phyloP scores from a whole-genome alignment of 1,140 invertebrate genomes.

The Zaprionus vittiger region DNA sequence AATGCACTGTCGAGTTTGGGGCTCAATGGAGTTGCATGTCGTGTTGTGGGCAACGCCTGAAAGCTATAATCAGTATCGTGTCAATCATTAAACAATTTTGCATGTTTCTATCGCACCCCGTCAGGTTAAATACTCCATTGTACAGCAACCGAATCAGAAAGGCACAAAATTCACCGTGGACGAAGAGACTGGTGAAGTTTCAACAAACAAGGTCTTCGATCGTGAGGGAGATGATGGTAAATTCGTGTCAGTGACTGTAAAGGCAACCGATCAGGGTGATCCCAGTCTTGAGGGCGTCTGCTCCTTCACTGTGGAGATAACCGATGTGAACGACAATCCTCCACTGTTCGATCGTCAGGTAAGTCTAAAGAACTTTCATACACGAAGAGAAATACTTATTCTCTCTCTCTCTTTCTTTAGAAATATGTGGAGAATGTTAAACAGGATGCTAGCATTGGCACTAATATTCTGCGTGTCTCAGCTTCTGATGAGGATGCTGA shows the following conservation, averaged over 20 bases:
- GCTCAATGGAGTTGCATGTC: slow-evolving; percentile 35
- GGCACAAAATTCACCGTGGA: slow-evolving; percentile 97
- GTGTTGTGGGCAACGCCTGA: slow-evolving; percentile 45
- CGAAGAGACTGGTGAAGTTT: slow-evolving; percentile 96
- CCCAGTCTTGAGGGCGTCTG: slow-evolving; percentile 97
- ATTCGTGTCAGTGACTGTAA: slow-evolving; percentile 97
- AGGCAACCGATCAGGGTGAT: slow-evolving; percentile 98
- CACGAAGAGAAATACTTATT: neutral
- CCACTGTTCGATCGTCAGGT: slow-evolving; percentile 97
- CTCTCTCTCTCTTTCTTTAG: slow-evolving; percentile 86
- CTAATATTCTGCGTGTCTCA: slow-evolving; percentile 96
- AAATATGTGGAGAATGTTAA: slow-evolving; percentile 99
- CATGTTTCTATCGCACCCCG: slow-evolving; percentile 43
- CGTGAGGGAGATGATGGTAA: slow-evolving; percentile 97
- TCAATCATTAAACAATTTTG: slow-evolving; percentile 67
- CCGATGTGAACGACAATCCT: slow-evolving; percentile 97
- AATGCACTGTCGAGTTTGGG: slow-evolving; percentile 50
- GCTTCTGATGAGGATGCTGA: slow-evolving; percentile 98
- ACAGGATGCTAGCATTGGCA: slow-evolving; percentile 97
- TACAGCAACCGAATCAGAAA: slow-evolving; percentile 98
- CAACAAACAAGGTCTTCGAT: slow-evolving; percentile 98
- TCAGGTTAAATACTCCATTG: slow-evolving; percentile 95
- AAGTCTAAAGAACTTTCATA: slow-evolving; percentile 57
- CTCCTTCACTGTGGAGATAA: slow-evolving; percentile 98
- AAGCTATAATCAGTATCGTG: slow-evolving; percentile 51